Percentiles rank a stretch among this genome's conserved stretches.
phyloP scores from a whole-genome alignment of 2,888 invertebrate species.

The Elmis aenea region DNA sequence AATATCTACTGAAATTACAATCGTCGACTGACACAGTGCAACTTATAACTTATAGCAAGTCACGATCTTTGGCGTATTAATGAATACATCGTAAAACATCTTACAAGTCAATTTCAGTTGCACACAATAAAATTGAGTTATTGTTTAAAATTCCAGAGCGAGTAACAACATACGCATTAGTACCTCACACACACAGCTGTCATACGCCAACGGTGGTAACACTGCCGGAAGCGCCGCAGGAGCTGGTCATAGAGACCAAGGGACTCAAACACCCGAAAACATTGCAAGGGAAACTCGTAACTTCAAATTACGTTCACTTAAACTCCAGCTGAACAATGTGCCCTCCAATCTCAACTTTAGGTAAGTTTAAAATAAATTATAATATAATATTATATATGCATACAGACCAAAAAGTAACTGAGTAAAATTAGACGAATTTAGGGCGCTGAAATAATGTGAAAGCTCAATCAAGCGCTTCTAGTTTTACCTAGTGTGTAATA shows the following conservation, averaged over 20 bases:
- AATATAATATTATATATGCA: slow-evolving; percentile 5
- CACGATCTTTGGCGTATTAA: too few species aligned
- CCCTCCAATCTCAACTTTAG: slow-evolving; percentile 58
- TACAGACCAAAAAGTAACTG: background rate
- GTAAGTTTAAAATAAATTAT: too few species aligned
- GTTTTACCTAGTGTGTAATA: too few species aligned
- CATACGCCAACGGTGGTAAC: slow-evolving; percentile 51
- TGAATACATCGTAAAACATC: too few species aligned
- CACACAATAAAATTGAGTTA: too few species aligned
- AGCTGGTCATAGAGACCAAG: slow-evolving; percentile 56
- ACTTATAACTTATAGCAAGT: too few species aligned
- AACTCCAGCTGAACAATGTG: slow-evolving; percentile 58
- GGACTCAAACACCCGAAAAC: slow-evolving; percentile 68
- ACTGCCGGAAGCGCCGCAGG: slow-evolving; percentile 12
- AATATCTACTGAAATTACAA: too few species aligned
- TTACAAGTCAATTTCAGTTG: too few species aligned
- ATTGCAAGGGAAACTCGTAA: slow-evolving; percentile 65
- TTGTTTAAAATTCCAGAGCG: too few species aligned
- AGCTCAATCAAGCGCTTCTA: too few species aligned
- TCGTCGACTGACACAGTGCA: too few species aligned
- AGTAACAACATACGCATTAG: slow-evolving; percentile 52
- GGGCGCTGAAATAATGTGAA: too few species aligned
- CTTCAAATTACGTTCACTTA: slow-evolving; percentile 54
- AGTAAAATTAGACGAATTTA: background rate
- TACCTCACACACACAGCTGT: slow-evolving; percentile 55